Conservation (phyloP, 2,888 invertebrate species). For the Atethmia centrago region DNA sequence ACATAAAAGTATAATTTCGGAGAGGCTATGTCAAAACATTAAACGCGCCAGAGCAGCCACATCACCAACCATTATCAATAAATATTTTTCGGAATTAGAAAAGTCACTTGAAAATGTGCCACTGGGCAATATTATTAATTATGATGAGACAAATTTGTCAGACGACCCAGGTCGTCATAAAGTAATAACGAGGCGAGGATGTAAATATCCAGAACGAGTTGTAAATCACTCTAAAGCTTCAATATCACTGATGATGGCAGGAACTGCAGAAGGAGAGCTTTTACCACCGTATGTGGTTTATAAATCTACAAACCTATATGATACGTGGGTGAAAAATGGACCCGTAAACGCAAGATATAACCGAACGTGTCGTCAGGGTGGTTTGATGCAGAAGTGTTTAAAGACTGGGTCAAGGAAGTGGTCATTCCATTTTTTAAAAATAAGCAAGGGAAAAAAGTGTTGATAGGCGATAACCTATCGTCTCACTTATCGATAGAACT, state of each 20-base stretch:
- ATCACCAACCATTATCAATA: conserved; percentile 24
- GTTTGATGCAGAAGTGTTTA: neutral
- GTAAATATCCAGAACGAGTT: no score
- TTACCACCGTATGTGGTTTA: conserved; percentile 1
- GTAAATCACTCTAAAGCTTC: no score
- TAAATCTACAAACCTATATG: neutral
- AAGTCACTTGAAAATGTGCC: conserved; percentile 34
- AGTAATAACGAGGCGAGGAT: no score
- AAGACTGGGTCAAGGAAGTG: neutral
- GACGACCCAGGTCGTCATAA: no score
- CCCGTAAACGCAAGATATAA: neutral
- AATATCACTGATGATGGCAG: neutral
- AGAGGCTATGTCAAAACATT: conserved; percentile 24
- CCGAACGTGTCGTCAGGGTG: neutral
- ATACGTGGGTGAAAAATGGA: neutral
- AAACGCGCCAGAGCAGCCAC: neutral
- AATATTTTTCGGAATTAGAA: conserved; percentile 39
- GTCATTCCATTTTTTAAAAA: neutral
- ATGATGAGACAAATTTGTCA: conserved; percentile 1
- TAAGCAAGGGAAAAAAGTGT: conserved; percentile 6
- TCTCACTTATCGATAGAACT: conserved; percentile 8
- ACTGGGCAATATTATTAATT: conserved; percentile 8
- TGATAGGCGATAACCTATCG: conserved; percentile 12
- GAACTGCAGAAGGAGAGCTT: neutral
- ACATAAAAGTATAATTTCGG: conserved; percentile 43